A percentile compares a stretch with the other conserved stretches of the same genome.
Evolutionary conservation across 64 coral and sea anemone genomes (phyloP).

Genomic region (Montipora cactus): DNA sequence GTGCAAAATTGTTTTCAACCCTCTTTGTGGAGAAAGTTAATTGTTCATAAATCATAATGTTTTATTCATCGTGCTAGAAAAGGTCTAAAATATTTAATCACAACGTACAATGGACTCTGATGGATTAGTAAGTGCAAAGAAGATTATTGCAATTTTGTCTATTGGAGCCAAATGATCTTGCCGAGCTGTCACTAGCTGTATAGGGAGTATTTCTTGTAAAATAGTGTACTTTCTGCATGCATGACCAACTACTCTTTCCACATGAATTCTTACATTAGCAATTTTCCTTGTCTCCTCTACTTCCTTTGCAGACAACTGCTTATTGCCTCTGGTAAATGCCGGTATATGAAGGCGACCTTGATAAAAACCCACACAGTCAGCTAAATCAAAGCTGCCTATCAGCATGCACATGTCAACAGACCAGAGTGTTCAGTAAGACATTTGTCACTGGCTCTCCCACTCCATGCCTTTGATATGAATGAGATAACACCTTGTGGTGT

Average conservation of each 20-base stretch:
- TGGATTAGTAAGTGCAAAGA: background rate
- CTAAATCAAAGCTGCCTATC: background rate
- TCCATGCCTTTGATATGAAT: conserved; percentile 2
- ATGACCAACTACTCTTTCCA: conserved; percentile 63
- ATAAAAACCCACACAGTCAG: background rate
- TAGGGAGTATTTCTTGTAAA: conserved; percentile 41
- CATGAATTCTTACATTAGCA: conserved; percentile 43
- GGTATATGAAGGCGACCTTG: conserved; percentile 31
- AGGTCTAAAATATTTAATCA: no score
- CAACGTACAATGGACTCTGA: no score
- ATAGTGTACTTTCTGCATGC: conserved; percentile 33
- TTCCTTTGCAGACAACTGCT: conserved; percentile 27
- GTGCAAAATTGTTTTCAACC: background rate
- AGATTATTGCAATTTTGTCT: conserved; percentile 51
- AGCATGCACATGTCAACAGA: conserved; percentile 9
- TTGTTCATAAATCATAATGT: background rate
- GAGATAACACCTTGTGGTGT: conserved; percentile 12
- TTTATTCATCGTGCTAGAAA: no score
- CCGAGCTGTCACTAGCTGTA: conserved; percentile 9
- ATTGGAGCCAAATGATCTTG: conserved; percentile 4
- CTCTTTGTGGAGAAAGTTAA: background rate
- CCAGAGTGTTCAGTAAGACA: conserved; percentile 14
- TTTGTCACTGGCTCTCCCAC: conserved; percentile 27
- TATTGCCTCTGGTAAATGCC: conserved; percentile 40
- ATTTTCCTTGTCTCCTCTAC: conserved; percentile 40